Percentiles rank a stretch among this genome's conserved stretches.
phyloP scores from a whole-genome alignment of 2,797 vertebrate species.

The Sphenopsis melanotis region DNA sequence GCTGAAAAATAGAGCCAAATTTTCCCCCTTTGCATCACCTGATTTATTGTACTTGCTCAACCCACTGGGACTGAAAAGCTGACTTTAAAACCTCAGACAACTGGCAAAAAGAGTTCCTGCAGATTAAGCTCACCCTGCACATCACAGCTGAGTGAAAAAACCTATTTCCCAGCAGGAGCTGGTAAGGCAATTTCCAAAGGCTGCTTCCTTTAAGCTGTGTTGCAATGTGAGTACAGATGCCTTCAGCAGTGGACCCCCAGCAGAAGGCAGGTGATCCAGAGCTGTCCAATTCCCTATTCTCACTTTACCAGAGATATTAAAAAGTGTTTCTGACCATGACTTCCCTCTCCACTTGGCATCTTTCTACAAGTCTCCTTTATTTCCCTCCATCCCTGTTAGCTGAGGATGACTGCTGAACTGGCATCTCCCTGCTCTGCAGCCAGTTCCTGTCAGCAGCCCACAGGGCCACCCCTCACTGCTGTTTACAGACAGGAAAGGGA shows the following conservation, averaged over 20 bases:
- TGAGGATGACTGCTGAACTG: not conserved
- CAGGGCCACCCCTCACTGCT: not conserved
- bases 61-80: not conserved
- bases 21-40: not conserved
- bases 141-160: not conserved
- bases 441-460: accelerated
- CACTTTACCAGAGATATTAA: not conserved
- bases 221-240: accelerated
- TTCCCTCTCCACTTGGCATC: not conserved
- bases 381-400: not conserved
- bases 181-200: not conserved
- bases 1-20: not conserved
- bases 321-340: not conserved
- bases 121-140: not conserved
- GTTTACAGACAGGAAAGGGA: not conserved
- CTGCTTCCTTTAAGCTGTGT: not conserved
- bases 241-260: not conserved
- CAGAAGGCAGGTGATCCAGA: not conserved
- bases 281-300: not conserved
- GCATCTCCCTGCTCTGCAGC: not conserved
- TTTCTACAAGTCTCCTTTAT: not conserved
- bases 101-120: not conserved
- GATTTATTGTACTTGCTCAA: not conserved
- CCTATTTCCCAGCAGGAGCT: not conserved
- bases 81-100: not conserved